phyloP scores from a whole-genome alignment of 2,113 vertebrate genomes.

The Pelecanus crispus region DNA sequence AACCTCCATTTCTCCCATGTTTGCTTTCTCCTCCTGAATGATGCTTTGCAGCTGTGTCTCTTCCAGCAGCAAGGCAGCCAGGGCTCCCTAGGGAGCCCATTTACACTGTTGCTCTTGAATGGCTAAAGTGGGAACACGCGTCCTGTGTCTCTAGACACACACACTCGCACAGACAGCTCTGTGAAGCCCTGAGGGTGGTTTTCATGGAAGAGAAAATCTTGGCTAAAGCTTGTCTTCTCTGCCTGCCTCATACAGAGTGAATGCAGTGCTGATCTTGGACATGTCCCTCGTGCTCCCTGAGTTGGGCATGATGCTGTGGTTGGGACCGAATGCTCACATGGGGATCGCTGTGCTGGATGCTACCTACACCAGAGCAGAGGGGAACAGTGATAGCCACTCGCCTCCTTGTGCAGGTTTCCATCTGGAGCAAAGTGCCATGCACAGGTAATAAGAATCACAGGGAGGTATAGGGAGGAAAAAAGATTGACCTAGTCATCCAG shows the following conservation, averaged over 20 bases:
- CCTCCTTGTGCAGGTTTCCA: neutral
- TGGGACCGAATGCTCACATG: neutral
- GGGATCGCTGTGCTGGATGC: neutral
- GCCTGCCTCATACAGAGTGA: neutral
- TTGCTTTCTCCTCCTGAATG: neutral
- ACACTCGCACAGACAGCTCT: neutral
- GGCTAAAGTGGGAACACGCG: conserved; percentile 30
- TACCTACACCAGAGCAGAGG: neutral
- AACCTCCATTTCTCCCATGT: neutral
- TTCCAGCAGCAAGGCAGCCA: neutral
- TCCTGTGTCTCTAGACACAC: neutral
- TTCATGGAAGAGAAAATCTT: neutral
- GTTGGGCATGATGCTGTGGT: neutral
- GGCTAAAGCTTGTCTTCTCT: neutral
- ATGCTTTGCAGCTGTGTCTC: conserved; percentile 37
- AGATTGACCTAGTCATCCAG: neutral
- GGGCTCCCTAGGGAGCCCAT: conserved; percentile 22
- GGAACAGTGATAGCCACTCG: neutral
- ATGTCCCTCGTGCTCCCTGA: accelerated
- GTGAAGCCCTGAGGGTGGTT: neutral
- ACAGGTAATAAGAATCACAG: neutral
- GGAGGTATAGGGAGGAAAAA: neutral
- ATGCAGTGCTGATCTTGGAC: accelerated
- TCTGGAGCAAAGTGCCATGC: neutral
- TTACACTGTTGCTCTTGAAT: conserved; percentile 9